Evolutionary conservation across 2,113 vertebrate species (phyloP).

Genomic region (Rynchops niger): DNA sequence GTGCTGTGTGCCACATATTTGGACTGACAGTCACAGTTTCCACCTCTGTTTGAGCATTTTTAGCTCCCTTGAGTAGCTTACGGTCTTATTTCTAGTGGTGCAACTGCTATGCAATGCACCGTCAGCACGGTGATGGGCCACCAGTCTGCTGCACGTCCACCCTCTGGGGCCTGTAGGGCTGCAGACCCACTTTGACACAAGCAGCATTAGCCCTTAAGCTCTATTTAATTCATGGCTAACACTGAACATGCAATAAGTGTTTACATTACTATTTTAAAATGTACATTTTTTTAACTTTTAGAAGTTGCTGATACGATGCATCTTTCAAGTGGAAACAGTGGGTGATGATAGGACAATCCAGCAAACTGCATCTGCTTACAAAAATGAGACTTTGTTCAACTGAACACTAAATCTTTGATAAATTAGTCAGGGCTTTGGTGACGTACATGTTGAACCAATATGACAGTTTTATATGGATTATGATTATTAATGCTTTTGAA

Average conservation of each 20-base stretch:
- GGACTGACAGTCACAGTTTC: background rate
- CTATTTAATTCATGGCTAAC: background rate
- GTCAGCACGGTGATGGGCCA: background rate
- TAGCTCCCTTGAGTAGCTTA: background rate
- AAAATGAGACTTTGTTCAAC: constrained; percentile 62
- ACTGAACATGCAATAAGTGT: background rate
- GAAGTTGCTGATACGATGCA: constrained; percentile 51
- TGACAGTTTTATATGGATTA: constrained; percentile 79
- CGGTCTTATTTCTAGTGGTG: background rate
- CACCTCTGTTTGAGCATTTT: background rate
- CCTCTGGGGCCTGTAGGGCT: background rate
- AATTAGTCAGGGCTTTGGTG: constrained; percentile 72
- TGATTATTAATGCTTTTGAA: constrained; percentile 76
- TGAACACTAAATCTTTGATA: constrained; percentile 73
- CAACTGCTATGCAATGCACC: background rate
- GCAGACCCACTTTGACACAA: background rate
- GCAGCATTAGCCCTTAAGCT: background rate
- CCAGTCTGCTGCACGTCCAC: background rate
- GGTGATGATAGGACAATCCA: constrained; percentile 55
- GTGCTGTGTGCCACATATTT: background rate
- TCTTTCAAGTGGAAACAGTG: constrained; percentile 34
- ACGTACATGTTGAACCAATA: constrained; percentile 74
- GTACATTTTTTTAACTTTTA: background rate
- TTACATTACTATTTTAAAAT: constrained; percentile 45
- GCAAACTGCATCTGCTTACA: constrained; percentile 58